Conservation (phyloP, 1,140 invertebrate species). For the Pectinophora gossypiella region DNA sequence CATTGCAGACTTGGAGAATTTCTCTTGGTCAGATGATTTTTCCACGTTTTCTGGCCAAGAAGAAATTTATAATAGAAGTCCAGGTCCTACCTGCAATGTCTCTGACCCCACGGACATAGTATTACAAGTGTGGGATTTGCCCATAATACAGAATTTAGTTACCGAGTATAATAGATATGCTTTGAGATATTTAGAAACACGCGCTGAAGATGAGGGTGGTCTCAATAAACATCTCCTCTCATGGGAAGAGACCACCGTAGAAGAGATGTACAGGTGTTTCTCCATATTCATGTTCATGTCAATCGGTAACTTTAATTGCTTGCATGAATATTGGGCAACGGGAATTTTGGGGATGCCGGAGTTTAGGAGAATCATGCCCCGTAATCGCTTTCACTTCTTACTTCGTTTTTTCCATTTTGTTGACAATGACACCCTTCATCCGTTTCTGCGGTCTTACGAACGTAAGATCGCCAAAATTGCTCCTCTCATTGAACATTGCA, state of each 20-base stretch:
- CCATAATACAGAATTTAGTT: too few relatives aligned
- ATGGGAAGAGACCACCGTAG: neutral
- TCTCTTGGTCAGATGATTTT: too few relatives aligned
- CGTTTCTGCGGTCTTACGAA: neutral
- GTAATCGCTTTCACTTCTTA: neutral
- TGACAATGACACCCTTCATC: neutral
- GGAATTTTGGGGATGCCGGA: neutral
- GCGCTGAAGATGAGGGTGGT: too few relatives aligned
- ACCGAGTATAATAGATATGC: neutral
- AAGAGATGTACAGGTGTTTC: neutral
- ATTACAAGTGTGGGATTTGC: too few relatives aligned
- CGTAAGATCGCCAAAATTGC: constrained; percentile 22
- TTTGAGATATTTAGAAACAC: neutral
- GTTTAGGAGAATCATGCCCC: neutral
- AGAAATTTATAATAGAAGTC: too few relatives aligned
- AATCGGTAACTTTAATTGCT: neutral
- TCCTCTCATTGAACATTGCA: constrained; percentile 20
- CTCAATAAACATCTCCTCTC: neutral
- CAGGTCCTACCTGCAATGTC: too few relatives aligned
- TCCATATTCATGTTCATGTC: neutral
- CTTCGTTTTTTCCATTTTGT: neutral
- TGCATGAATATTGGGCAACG: neutral
- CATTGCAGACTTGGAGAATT: too few relatives aligned
- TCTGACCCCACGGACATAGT: too few relatives aligned
- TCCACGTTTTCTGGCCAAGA: too few relatives aligned